Base-by-base conservation (phyloP, 2,797 vertebrate species). In the Squalus acanthias region DNA sequence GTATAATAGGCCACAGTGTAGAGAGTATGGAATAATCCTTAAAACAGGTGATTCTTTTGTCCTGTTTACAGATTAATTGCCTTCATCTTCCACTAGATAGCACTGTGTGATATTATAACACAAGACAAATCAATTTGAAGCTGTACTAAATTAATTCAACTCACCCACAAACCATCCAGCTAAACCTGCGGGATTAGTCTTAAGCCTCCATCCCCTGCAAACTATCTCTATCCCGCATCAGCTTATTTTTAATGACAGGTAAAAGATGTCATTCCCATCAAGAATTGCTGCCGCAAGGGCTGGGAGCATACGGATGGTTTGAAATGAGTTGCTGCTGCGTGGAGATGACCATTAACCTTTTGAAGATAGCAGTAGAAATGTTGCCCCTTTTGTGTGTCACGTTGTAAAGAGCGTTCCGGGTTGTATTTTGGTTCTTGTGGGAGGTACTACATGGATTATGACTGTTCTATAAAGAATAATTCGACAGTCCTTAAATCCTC, bases 21-120 rank as follows among this genome's bases (percentile, higher is more conserved):
- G 88, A 15, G 29, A 46, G 20, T 12, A 46, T 93, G 91, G n/a
- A 93, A 93, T 93, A 69, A 39, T 93, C 8, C 65, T 39, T 39
- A 39, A 69, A 4, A 67, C 17, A 46, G 24, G n/a, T 46, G 63
- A 22, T 46, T 46, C n/a, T 63, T 93, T 93, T 93, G 0, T 93
- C n/a, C 20, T 22, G 63, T 69, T 69, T 20, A 10, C 20, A 22
- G 20, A 65, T 69, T 69, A 67, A 93, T 69, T 93, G 24, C 91
- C n/a, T 93, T 24, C 22, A 69, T 67, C 91, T 69, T 93, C 91
- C 91, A 93, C 91, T 69, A 93, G 91, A 93, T 93, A 93, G 91
- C 91, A 93, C 65, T 93, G 63, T 69, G 91, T 46, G 91, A 93
- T 93, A 93, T 67, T 69, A 93, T 69, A 93, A 93, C 22, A 46